These are phyloP conservation scores for Carlito syrichta DNA, from an alignment of 2,113 vertebrate species.

Conservation along the genomic window DNA sequence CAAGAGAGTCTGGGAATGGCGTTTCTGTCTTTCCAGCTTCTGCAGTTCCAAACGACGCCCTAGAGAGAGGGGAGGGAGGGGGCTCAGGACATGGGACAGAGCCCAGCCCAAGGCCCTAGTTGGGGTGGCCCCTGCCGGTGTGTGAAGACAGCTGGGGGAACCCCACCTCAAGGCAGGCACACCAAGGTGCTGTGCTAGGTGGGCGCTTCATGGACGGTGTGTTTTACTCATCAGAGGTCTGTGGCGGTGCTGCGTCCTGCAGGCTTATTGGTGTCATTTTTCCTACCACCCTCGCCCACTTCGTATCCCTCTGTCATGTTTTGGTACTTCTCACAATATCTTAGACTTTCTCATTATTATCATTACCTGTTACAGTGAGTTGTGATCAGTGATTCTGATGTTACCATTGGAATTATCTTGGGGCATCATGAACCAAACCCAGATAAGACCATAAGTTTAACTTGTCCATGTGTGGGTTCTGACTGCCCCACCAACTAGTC, in stretches of 20 bases:
- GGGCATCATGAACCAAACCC: neutral
- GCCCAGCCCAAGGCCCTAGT: neutral
- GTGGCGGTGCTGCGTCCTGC: neutral
- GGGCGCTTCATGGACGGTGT: too few species aligned
- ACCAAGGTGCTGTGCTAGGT: too few species aligned
- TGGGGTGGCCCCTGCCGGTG: neutral
- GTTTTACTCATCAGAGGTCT: neutral
- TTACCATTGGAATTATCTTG: neutral
- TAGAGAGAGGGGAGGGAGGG: neutral
- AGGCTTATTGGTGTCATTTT: neutral
- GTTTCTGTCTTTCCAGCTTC: neutral
- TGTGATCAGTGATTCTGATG: neutral
- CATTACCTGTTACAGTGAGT: neutral
- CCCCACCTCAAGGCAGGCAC: neutral
- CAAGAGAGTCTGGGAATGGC: slow-evolving; percentile 17
- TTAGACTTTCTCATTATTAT: neutral
- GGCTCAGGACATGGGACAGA: neutral
- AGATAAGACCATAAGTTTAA: neutral
- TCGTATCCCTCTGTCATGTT: neutral
- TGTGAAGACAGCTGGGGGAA: neutral
- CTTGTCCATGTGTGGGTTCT: neutral
- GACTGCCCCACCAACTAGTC: neutral
- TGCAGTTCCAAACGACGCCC: neutral
- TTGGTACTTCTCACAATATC: neutral
- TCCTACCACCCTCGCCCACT: neutral